Conservation (phyloP, 1,140 invertebrate genomes). For the Lepidurus arcticus region DNA sequence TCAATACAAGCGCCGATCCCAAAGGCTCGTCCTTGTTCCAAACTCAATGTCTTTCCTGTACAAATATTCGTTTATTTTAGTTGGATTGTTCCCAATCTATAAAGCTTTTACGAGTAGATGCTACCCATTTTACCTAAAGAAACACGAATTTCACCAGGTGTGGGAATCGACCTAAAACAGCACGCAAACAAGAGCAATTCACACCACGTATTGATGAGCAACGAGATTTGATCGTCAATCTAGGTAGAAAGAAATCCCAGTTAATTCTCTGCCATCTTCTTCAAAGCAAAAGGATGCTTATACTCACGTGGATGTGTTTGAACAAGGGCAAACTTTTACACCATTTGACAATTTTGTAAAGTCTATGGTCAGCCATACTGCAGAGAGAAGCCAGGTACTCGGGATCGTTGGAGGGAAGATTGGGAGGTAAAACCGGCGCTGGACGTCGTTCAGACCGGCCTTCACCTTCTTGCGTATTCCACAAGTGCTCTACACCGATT, state of each 20-base stretch:
- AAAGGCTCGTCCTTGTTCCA: conserved; percentile 64
- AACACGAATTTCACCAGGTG: conserved; percentile 78
- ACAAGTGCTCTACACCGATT: conserved; percentile 88
- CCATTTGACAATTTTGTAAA: conserved; percentile 98
- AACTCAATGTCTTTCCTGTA: conserved; percentile 60
- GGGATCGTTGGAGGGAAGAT: conserved; percentile 53
- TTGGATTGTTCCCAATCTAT: background rate
- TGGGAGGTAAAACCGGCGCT: conserved; percentile 10
- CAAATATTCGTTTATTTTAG: background rate
- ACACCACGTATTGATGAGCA: conserved; percentile 96
- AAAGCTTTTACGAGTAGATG: conserved; percentile 39
- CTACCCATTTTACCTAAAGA: conserved; percentile 49
- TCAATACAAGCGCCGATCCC: conserved; percentile 77
- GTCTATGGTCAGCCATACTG: conserved; percentile 86
- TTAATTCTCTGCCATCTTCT: background rate
- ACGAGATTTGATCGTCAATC: conserved; percentile 93
- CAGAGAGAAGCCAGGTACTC: conserved; percentile 82
- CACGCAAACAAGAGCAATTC: conserved; percentile 88
- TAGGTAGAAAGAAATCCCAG: conserved; percentile 44
- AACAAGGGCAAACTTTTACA: conserved; percentile 94
- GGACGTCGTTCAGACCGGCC: conserved; percentile 35
- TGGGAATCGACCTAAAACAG: conserved; percentile 79
- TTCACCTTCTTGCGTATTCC: conserved; percentile 73
- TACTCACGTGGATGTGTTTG: conserved; percentile 81
- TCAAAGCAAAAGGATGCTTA: conserved; percentile 34